Conservation (phyloP, 1,140 invertebrate genomes). For the Lucilia cuprina region DNA sequence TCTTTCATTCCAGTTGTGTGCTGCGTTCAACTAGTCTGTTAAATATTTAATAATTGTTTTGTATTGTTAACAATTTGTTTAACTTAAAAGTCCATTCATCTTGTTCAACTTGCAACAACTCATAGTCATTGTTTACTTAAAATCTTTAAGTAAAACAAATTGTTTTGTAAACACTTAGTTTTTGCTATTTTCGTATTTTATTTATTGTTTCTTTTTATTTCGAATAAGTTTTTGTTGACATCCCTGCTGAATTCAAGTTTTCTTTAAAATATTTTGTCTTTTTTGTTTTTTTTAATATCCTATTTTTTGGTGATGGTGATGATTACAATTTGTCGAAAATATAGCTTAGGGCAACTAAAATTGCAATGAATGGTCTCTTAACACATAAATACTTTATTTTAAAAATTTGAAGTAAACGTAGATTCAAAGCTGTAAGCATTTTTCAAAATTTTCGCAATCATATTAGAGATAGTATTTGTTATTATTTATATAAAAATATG, state of each 20-base stretch:
- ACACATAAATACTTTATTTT: too few species aligned
- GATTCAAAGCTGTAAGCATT: too few species aligned
- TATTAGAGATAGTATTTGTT: too few species aligned
- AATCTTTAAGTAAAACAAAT: slow-evolving; percentile 1
- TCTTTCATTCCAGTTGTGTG: background rate
- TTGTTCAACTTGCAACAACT: background rate
- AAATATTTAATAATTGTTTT: slow-evolving; percentile 1
- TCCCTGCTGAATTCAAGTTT: background rate
- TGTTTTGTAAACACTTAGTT: background rate
- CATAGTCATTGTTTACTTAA: background rate
- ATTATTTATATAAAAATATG: too few species aligned
- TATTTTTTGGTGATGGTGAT: too few species aligned
- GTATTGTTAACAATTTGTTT: slow-evolving; percentile 11
- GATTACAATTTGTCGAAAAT: too few species aligned
- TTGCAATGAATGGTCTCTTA: too few species aligned
- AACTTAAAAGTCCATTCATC: background rate
- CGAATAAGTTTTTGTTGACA: background rate
- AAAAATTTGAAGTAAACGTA: too few species aligned
- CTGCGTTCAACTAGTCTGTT: background rate
- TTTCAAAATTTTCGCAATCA: too few species aligned
- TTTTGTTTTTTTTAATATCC: background rate
- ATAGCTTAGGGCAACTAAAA: too few species aligned
- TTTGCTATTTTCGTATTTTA: background rate
- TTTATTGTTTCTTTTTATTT: background rate
- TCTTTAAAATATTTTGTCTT: background rate